A percentile compares a stretch with the other conserved stretches of the same genome.
These are phyloP conservation scores for Tokudaia muenninki DNA, from an alignment of 2,797 vertebrate species.

Conservation along the genomic window DNA sequence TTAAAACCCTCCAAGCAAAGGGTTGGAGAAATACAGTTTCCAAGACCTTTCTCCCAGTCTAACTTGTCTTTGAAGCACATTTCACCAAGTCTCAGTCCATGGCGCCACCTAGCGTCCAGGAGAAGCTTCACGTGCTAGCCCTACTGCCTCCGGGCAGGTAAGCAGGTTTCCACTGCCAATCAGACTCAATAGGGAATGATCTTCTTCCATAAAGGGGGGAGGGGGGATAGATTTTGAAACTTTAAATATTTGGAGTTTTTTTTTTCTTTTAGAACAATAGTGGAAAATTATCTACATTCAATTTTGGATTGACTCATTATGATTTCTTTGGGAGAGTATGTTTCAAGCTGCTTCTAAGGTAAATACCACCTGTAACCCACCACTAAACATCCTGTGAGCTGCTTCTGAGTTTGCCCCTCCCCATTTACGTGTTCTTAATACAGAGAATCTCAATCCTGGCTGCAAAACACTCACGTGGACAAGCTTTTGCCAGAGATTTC, in stretches of 20 bases:
- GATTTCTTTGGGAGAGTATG: background rate
- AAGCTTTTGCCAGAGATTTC: background rate
- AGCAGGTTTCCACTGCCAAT: background rate
- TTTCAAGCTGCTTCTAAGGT: constrained; percentile 40
- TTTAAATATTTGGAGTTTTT: background rate
- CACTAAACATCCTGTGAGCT: background rate
- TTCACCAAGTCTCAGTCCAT: constrained; percentile 18
- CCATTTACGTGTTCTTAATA: background rate
- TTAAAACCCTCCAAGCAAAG: background rate
- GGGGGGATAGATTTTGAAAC: constrained; percentile 19
- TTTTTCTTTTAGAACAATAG: background rate
- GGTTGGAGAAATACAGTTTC: background rate
- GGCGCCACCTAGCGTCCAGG: constrained; percentile 78
- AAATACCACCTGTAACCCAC: background rate
- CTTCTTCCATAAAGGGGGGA: background rate
- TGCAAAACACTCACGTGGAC: background rate
- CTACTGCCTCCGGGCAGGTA: background rate
- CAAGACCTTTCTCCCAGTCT: background rate
- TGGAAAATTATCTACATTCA: constrained; percentile 17
- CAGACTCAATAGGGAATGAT: background rate
- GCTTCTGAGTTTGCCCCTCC: background rate
- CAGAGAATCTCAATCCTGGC: background rate
- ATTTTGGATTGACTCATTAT: constrained; percentile 4
- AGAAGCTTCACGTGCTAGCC: background rate
- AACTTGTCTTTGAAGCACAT: background rate